Percentiles rank a stretch among this genome's conserved stretches.
These are phyloP conservation scores for Phrynocephalus guinanensis DNA, from an alignment of 2,797 vertebrate species.

Conservation along the genomic window DNA sequence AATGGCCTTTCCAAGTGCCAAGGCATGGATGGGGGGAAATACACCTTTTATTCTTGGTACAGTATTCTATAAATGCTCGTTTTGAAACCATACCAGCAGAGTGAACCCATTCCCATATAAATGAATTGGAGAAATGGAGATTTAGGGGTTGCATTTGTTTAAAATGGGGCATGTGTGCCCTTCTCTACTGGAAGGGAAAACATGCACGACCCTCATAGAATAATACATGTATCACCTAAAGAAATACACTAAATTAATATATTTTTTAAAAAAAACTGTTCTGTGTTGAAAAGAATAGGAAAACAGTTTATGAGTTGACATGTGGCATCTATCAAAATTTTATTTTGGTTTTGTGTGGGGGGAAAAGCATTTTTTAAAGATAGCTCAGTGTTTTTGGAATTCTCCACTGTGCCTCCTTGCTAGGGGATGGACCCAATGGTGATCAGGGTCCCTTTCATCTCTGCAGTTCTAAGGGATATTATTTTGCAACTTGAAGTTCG, in stretches of 20 bases:
- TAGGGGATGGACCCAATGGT: too few relatives aligned
- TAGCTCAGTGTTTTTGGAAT: too few relatives aligned
- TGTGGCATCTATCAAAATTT: not conserved
- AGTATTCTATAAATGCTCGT: slow-evolving; percentile 14
- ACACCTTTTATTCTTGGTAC: slow-evolving; percentile 26
- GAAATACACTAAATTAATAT: too few relatives aligned
- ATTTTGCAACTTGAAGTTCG: too few relatives aligned
- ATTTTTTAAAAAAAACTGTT: not conserved
- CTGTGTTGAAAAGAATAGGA: not conserved
- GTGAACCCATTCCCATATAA: not conserved
- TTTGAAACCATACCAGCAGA: slow-evolving; percentile 15
- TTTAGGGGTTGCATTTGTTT: not conserved
- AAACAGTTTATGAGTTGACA: not conserved
- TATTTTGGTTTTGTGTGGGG: too few relatives aligned
- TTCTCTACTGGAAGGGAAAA: not conserved
- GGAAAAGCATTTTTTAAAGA: not conserved
- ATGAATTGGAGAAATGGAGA: not conserved
- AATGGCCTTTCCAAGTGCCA: slow-evolving; percentile 27
- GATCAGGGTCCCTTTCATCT: too few relatives aligned
- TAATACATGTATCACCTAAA: too few relatives aligned
- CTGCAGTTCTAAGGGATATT: not conserved
- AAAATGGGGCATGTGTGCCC: not conserved
- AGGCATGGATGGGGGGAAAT: not conserved
- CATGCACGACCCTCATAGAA: not conserved
- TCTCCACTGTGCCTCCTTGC: too few relatives aligned